phyloP scores from a whole-genome alignment of 2,888 invertebrate genomes.

The Euclidia mi region DNA sequence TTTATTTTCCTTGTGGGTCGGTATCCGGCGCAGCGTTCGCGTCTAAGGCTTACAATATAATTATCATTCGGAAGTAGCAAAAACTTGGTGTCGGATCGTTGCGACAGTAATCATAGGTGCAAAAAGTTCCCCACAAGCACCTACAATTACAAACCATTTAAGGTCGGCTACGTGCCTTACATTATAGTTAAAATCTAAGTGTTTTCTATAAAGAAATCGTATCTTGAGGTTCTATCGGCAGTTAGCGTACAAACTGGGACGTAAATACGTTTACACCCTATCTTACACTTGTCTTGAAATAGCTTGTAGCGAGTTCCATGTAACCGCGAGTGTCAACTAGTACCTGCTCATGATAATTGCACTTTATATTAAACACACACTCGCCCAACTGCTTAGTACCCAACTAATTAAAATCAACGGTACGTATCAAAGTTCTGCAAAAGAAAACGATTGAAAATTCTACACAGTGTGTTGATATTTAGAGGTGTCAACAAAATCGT shows the following conservation, averaged over 20 bases:
- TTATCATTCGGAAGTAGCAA: slow-evolving; percentile 81
- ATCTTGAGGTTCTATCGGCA: slow-evolving; percentile 53
- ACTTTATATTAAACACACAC: slow-evolving; percentile 16
- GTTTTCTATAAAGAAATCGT: slow-evolving; percentile 68
- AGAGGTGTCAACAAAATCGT: too few relatives aligned
- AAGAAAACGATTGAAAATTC: too few relatives aligned
- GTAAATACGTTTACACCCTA: slow-evolving; percentile 42
- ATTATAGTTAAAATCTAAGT: slow-evolving; percentile 79
- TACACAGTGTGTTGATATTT: too few relatives aligned
- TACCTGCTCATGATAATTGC: slow-evolving; percentile 45
- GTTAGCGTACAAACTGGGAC: slow-evolving; percentile 48
- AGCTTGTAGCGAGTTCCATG: slow-evolving; percentile 41
- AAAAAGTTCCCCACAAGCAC: slow-evolving; percentile 80
- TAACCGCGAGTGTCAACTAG: slow-evolving; percentile 42
- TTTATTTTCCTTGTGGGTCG: slow-evolving; percentile 34
- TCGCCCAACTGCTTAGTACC: slow-evolving; percentile 24
- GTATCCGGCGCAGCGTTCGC: slow-evolving; percentile 43
- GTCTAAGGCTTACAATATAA: slow-evolving; percentile 68
- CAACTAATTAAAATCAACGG: slow-evolving; percentile 23
- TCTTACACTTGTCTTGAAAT: slow-evolving; percentile 50
- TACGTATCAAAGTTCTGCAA: too few relatives aligned
- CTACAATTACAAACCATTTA: slow-evolving; percentile 88
- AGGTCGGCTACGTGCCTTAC: slow-evolving; percentile 81
- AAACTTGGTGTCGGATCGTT: slow-evolving; percentile 81
- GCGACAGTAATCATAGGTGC: slow-evolving; percentile 80